phyloP scores from a whole-genome alignment of 2,113 vertebrate species.

The Nycticorax nycticorax region DNA sequence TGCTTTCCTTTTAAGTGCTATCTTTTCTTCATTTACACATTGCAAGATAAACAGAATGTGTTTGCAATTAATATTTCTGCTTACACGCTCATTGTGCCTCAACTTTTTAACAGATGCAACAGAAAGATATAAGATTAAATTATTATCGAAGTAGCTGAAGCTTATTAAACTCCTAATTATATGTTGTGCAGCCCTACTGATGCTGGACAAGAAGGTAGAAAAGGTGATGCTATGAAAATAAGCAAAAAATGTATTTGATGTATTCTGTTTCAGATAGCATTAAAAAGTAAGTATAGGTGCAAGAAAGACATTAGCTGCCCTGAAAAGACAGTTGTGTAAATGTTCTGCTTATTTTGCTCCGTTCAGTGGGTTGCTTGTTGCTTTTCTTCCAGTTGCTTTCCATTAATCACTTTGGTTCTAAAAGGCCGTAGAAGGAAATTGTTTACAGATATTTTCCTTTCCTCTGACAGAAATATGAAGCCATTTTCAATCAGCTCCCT shows the following conservation, averaged over 20 bases:
- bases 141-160: background rate
- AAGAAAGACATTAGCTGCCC: background rate
- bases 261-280: background rate
- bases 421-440: slow-evolving; percentile 51
- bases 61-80: slow-evolving; percentile 26
- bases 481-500: slow-evolving; percentile 51
- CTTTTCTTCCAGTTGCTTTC: slow-evolving; percentile 53
- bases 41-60: background rate
- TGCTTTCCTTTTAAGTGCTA: background rate
- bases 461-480: slow-evolving; percentile 52
- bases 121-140: background rate
- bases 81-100: background rate
- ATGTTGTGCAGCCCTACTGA: background rate
- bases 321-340: background rate
- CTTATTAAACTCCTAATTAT: background rate
- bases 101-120: background rate
- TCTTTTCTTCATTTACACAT: slow-evolving; percentile 18
- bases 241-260: background rate
- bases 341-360: background rate
- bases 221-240: background rate
- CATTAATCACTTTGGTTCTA: slow-evolving; percentile 40
- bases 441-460: slow-evolving; percentile 64
- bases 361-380: background rate
- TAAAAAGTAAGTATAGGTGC: background rate
- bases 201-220: background rate